Base-by-base conservation (phyloP, 1,140 invertebrate species). In the Chymomyza costata region DNA sequence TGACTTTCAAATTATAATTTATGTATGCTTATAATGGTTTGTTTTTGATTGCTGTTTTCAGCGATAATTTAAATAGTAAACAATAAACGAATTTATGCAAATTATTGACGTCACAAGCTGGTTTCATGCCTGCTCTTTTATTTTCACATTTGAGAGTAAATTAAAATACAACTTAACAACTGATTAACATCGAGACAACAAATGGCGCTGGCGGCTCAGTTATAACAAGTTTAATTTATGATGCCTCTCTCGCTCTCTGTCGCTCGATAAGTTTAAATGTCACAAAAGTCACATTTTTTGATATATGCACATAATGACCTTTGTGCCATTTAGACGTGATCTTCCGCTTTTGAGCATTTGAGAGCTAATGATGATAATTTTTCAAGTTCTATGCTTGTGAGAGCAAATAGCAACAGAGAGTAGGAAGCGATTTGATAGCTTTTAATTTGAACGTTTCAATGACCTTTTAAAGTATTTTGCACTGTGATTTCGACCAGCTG, bases 391-490 rank as follows among this genome's bases (percentile, higher is more conserved):
- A n/a, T n/a, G n/a, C n/a, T n/a, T 18, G 11, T 16, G 11, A 44
- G 41, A 25, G 31, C 28, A 44, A 19, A 44, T 30, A 21, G 14
- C 14, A 2, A 44, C n/a, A 44, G 16, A 13, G 10, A 30, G 37
- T 16, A 45, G 41, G 19, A 45, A 32, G 16, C 37, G 14, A 50
- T 8, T 17, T 14, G 19, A 50, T 56, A 18, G 7, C 30, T 16
- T 45, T 47, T 54, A 47, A 54, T 46, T 15, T 32, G 21, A 41
- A 25, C n/a, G 38, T 5, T 14, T 7, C 7, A 8, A 8, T 58
- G 59, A 63, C 59, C 59, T 63, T 52, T 63, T 52, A 63, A 58
- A 63, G 59, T 63, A 18, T 58, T 43, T 57, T 63, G 54, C 57
- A 63, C 59, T 58, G 25, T 28, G 10, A 10, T n/a, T n/a, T n/a